Evolutionary conservation across 1,140 invertebrate species (phyloP), one percentile per base, ranked within the genome.

Genomic region (Zaprionus lachaisei): DNA sequence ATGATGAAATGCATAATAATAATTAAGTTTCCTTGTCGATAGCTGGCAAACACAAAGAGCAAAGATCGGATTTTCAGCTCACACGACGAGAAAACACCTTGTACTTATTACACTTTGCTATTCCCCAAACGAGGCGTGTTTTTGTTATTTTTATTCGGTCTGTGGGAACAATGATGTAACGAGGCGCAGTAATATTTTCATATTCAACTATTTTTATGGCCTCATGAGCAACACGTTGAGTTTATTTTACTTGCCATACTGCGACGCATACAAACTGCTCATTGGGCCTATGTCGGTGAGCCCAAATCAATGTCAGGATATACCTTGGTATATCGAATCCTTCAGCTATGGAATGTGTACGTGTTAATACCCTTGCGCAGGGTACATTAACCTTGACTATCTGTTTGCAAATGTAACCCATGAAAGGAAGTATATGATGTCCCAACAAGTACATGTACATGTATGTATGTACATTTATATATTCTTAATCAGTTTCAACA

Each of bases 211-310:
- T 81, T 79, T 86, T 73, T 79, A 89, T 64, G 31, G 61, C 15
- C n/a, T 9, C 60, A 34, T 44, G 44, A 41, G 81, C 84, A 76
- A 89, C 83, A 87, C 84, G 80, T 87, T 83, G 83, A 57, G 56
- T 78, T 87, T 89, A 87, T 87, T 83, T 81, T 80, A 49, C 41
- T 34, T 57, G 69, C 70, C 77, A 60, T 54, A 68, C 67, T 74
- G 77, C 67, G 73, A n/a, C 78, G 84, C 84, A 89, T 87, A 87
- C 81, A 87, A 87, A 87, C 71, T 85, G 70, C 81, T 89, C 74
- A 87, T 87, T 87, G 67, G 51, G 62, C 44, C 77, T 74, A 87
- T 77, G 77, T 65, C 77, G 71, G 80, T 70, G 67, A 41, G 79
- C 58, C 41, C 49, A 79, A 84, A 89, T 87, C 84, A 89, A 87